Percentiles rank a stretch among this genome's conserved stretches.
phyloP scores from a whole-genome alignment of 2,888 invertebrate genomes.

The Ophion costatus region DNA sequence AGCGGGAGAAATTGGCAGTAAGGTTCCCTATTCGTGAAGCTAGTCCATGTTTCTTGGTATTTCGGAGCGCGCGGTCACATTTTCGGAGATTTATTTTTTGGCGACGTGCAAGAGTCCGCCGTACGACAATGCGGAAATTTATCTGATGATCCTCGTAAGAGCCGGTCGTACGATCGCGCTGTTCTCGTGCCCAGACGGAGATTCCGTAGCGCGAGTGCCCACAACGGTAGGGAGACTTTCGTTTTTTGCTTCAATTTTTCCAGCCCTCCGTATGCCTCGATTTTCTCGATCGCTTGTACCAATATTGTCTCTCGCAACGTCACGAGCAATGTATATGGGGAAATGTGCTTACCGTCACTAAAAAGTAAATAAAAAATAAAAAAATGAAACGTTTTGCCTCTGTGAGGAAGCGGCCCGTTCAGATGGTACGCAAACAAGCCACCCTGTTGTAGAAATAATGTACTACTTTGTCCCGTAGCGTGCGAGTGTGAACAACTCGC shows the following conservation, averaged over 20 bases:
- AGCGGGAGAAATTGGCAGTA: too few relatives aligned
- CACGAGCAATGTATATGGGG: background rate
- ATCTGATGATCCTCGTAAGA: constrained; percentile 10
- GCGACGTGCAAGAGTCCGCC: background rate
- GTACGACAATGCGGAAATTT: constrained; percentile 16
- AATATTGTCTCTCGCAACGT: constrained; percentile 52
- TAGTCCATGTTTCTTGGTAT: too few relatives aligned
- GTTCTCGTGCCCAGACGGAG: constrained; percentile 36
- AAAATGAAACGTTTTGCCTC: background rate
- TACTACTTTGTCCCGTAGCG: background rate
- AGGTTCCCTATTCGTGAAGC: too few relatives aligned
- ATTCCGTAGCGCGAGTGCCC: background rate
- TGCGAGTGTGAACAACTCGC: background rate
- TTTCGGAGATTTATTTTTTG: constrained; percentile 45
- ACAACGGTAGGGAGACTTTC: background rate
- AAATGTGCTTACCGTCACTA: too few relatives aligned
- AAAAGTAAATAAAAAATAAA: background rate
- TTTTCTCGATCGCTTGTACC: constrained; percentile 52
- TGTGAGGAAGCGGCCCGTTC: background rate
- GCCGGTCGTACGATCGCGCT: constrained; percentile 2
- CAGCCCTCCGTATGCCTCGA: background rate
- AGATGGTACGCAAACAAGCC: background rate
- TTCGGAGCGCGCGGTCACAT: constrained; percentile 6
- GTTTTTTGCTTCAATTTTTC: background rate
- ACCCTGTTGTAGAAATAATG: background rate